These are phyloP conservation scores for Drosophila acutilabella DNA, from an alignment of 2,888 invertebrate genomes.

Conservation along the genomic window DNA sequence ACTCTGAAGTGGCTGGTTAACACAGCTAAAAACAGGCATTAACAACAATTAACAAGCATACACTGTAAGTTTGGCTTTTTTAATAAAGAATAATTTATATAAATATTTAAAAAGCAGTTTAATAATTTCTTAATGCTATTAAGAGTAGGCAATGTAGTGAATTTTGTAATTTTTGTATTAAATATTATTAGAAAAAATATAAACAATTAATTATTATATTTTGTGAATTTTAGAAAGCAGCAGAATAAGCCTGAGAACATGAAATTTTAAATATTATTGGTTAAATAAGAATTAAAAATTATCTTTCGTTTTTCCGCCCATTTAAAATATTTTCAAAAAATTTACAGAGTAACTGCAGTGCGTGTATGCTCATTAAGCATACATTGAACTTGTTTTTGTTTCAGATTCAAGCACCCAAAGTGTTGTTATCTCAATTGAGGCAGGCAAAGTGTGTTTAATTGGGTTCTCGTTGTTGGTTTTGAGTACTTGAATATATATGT, in stretches of 20 bases:
- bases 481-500: constrained; percentile 10
- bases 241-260: no score
- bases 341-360: constrained; percentile 14
- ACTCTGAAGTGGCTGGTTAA: constrained; percentile 64
- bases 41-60: constrained; percentile 61
- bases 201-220: no score
- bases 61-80: neutral
- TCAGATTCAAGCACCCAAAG: constrained; percentile 57
- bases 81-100: no score
- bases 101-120: no score
- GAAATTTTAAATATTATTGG: no score
- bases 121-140: no score
- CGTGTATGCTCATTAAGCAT: neutral
- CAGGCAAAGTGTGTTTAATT: constrained; percentile 69
- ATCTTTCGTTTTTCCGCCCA: no score
- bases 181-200: no score
- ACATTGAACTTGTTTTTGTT: constrained; percentile 8
- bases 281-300: no score
- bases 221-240: no score
- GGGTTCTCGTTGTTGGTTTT: constrained; percentile 20
- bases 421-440: constrained; percentile 53
- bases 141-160: no score
- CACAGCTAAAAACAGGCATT: constrained; percentile 70
- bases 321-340: neutral
- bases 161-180: no score